Base-by-base conservation (phyloP, 2,797 vertebrate species). In the Eleutherodactylus coqui region DNA sequence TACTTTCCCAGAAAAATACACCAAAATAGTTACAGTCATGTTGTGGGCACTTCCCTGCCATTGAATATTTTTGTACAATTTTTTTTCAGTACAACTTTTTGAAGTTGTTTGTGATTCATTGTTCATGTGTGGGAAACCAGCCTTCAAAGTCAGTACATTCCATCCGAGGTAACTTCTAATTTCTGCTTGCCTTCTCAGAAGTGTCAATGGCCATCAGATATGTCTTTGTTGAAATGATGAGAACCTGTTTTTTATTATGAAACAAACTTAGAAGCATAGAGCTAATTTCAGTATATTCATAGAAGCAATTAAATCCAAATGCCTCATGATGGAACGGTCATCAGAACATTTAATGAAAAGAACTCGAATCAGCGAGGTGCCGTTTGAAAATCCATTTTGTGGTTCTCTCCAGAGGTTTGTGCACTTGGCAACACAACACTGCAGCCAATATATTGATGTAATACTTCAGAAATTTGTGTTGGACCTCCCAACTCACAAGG, bases 181-280 rank as follows among this genome's bases (percentile, higher is more conserved):
- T 53, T 82, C 24, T 82, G 80, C 36, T 82, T 82, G 80, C 64
- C 80, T 82, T 55, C 69, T 83, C n/a, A 24, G 49, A 73, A 73
- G 51, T 83, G 69, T 83, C 81, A 83, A n/a, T 83, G 81, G 27
- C 69, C 81, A 83, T 83, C 81, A 83, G 49, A 82, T 53, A 24
- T 70, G 47, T 72, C 53, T 78, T 78, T 58, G 76, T 78, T 82
- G 47, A 72, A 47, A 83, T 83, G 81, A 83, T 72, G 69, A 51
- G n/a, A 58, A 75, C 81, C 69, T 83, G 81, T 24, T 43, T 58
- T 51, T 8, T 75, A 75, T 83, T 83, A 83, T 73, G 55, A 24
- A 70, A 73, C 17, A 69, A 51, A 34, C 64, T 27, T 32, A 53
- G 58, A 69, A 36, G 29, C 29, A 51, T 82, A 38, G n/a, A 83